Base-by-base conservation (phyloP, 2,888 invertebrate species). In the Drosophila longiperda region DNA sequence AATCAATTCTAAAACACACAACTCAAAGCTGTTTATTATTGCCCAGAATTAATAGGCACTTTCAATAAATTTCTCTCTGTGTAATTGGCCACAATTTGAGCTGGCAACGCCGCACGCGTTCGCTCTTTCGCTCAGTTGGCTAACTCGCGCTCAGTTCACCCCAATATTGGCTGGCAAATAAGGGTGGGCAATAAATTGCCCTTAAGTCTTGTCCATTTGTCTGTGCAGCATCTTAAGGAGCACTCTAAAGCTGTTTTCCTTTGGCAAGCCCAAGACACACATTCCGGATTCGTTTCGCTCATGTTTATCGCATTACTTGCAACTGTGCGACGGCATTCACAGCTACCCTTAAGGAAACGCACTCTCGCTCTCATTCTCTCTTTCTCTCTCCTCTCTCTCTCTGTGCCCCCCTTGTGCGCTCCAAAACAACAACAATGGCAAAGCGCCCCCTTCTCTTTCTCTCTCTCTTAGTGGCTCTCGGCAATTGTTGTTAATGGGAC, bases 121-220 rank as follows among this genome's bases (percentile, higher is more conserved):
- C 50, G 52, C 53, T 61, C 54, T 45, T 26, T 48, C 55, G 65
- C 66, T 63, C 62, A 40, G 26, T 55, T 60, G 34, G 11, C 50
- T 60, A 52, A 38, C 66, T 60, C 32, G 38, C 60, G 49, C 65
- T 75, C 57, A 42, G 45, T 78, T 63, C 82, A 87, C 78, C 71
- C 78, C 78, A 60, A 65, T 57, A 32, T 55, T 53, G 54, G 64
- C 60, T 53, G 66, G 64, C 79, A 54, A 60, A 71, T 75, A 78
- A 78, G 78, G 78, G 78, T 78, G 72, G 60, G 67, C 67, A 33
- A 61, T 78, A 78, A 68, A 71, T 68, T 65, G 65, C 75, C 67
- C 57, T 53, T 34, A 77, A 63, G 65, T 78, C 78, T 52, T 65
- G 55, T 17, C 45, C 70, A 58, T 66, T 26, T 62, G n/a, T 49